A percentile compares a stretch with the other conserved stretches of the same genome.
Conservation (phyloP, 1,140 invertebrate species). For the Schlechtendalia chinensis region DNA sequence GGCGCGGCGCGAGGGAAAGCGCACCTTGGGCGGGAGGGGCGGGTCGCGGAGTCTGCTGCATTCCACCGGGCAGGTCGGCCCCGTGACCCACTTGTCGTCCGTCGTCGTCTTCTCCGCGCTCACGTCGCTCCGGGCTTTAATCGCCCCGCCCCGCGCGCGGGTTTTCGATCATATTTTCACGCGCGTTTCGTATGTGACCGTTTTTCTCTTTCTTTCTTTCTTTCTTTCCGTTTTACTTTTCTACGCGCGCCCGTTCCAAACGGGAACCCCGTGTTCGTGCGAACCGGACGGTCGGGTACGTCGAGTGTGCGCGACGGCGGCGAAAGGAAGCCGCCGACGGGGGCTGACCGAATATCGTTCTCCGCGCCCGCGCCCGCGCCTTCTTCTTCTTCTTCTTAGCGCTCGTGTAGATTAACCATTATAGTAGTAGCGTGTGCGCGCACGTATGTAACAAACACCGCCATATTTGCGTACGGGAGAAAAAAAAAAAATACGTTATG, state of each 20-base stretch:
- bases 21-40: slow-evolving; percentile 43
- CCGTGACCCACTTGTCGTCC: slow-evolving; percentile 33
- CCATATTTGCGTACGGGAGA: slow-evolving; percentile 1
- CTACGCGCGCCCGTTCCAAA: not conserved
- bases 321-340: slow-evolving; percentile 16
- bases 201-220: not conserved
- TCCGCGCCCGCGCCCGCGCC: not conserved
- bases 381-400: too few relatives aligned
- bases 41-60: slow-evolving; percentile 47
- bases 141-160: not conserved
- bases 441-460: slow-evolving; percentile 9
- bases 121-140: not conserved
- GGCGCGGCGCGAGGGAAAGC: slow-evolving; percentile 30
- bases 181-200: not conserved
- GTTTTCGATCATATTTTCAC: not conserved
- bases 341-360: slow-evolving; percentile 11
- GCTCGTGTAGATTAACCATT: too few relatives aligned
- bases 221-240: not conserved
- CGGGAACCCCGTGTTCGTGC: not conserved
- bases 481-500: slow-evolving; percentile 29
- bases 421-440: too few relatives aligned
- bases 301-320: not conserved
- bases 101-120: not conserved
- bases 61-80: slow-evolving; percentile 46
- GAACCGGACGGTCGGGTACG: not conserved